Evolutionary conservation across 2,888 invertebrate species (phyloP).

Genomic region (Drosophila niveifrons): DNA sequence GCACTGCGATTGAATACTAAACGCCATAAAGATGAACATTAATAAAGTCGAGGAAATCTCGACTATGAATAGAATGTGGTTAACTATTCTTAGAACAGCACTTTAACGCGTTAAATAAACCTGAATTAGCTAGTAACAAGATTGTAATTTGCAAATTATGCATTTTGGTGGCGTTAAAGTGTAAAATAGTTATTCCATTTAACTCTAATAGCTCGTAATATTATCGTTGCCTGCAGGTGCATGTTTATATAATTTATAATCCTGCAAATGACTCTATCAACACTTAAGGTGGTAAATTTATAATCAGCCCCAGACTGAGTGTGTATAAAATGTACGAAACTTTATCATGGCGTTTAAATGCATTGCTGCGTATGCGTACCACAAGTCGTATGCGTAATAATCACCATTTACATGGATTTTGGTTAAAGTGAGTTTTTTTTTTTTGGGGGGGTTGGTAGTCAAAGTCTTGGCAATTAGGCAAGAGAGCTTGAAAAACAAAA

Average conservation of each 20-base stretch:
- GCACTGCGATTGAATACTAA: slow-evolving; percentile 4
- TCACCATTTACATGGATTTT: slow-evolving; percentile 57
- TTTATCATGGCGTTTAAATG: slow-evolving; percentile 45
- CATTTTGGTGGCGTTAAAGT: too few species aligned
- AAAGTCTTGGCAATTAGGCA: slow-evolving; percentile 76
- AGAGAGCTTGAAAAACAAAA: slow-evolving; percentile 66
- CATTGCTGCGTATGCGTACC: slow-evolving; percentile 32
- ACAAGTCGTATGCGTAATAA: slow-evolving; percentile 69
- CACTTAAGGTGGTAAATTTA: slow-evolving; percentile 9
- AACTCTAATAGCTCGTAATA: neutral
- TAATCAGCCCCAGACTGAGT: slow-evolving; percentile 20
- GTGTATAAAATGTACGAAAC: slow-evolving; percentile 23
- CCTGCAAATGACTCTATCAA: slow-evolving; percentile 11
- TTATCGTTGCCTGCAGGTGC: neutral
- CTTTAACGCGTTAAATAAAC: neutral
- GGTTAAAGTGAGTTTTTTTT: slow-evolving; percentile 22
- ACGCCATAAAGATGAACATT: slow-evolving; percentile 5
- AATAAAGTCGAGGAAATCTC: neutral
- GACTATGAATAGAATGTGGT: neutral
- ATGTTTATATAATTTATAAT: slow-evolving; percentile 6
- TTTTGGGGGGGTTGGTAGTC: slow-evolving; percentile 33
- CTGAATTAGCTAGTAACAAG: neutral
- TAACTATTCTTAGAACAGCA: neutral
- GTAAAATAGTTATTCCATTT: neutral
- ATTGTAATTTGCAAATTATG: too few species aligned